Evolutionary conservation across 1,140 invertebrate species (phyloP).

Genomic region (Panagrolaimus sp.): DNA sequence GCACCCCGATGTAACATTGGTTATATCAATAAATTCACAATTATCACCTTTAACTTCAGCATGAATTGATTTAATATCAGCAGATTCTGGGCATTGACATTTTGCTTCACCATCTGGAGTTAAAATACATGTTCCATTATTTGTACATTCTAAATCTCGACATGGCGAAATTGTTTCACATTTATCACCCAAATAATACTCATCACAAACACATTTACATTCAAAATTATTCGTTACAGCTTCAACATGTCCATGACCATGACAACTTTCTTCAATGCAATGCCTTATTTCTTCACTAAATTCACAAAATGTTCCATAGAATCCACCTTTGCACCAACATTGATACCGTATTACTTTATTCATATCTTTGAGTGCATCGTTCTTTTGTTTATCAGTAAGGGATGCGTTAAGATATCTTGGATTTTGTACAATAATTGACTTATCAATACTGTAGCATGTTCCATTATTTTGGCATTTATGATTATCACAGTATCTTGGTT

Average conservation of each 20-base stretch:
- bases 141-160: conserved; percentile 29
- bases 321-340: conserved; percentile 36
- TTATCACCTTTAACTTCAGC: background rate
- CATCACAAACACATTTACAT: conserved; percentile 30
- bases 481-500: conserved; percentile 20
- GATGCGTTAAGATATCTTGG: background rate
- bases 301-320: conserved; percentile 34
- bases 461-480: conserved; percentile 32
- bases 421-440: conserved; percentile 18
- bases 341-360: conserved; percentile 21
- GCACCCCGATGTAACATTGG: background rate
- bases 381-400: background rate
- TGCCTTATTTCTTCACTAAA: conserved; percentile 32
- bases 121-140: conserved; percentile 26
- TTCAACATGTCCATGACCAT: conserved; percentile 27
- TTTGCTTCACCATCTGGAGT: background rate
- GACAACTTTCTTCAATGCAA: conserved; percentile 32
- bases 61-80: too few relatives aligned
- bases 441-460: conserved; percentile 36
- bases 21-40: background rate
- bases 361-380: background rate
- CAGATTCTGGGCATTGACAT: conserved; percentile 22
- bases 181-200: conserved; percentile 26
- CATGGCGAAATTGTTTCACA: conserved; percentile 35
- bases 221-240: conserved; percentile 3